Base-by-base conservation (phyloP, 2,888 invertebrate genomes). In the Idaea biselata region DNA sequence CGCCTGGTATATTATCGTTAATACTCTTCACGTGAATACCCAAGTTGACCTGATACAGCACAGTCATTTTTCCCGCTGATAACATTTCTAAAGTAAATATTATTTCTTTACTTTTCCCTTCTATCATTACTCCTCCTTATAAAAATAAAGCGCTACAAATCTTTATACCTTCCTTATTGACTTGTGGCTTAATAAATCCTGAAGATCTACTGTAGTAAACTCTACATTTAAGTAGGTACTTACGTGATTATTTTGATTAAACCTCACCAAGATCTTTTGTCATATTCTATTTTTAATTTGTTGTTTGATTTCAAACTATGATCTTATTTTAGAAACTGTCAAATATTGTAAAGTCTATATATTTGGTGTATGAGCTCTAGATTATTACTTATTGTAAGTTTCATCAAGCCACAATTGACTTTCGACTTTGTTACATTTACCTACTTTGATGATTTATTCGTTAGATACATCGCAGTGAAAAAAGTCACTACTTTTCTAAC, bases 11-110 rank as follows among this genome's bases (percentile, higher is more conserved):
- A 44, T 44, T 44, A 44, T 44, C 44, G 44, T 11, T 44, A 44
- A 44, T 44, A 14, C 44, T 44, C 44, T 44, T 44, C 44, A 44
- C 25, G 25, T 25, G 25, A 25, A 25, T 44, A 44, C 11, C 44
- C 14, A 44, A 16, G 54, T 60, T 60, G 59, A 59, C 61, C 33
- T 33, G 67, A 58, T 63, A 44, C 16, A 58, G 60, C 55, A 58
- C 62, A 55, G 58, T 60, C 59, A 58, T 58, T 55, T 66, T 68
- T 68, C 65, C 62, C 55, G 58, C 58, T 65, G 67, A 63, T 61
- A 65, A 44, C 56, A 57, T 57, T 58, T 31, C n/a, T n/a, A 11
- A 44, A 44, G 16, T 33, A 59, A 59, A 63, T 59, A 58, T 58
- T 65, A 33, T 55, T 63, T 63, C 33, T 54, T 56, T 62, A 44